Evolutionary conservation across 2,113 vertebrate species (phyloP), one percentile per base, ranked within the genome.

Genomic region (Andinoacara biseriatus): DNA sequence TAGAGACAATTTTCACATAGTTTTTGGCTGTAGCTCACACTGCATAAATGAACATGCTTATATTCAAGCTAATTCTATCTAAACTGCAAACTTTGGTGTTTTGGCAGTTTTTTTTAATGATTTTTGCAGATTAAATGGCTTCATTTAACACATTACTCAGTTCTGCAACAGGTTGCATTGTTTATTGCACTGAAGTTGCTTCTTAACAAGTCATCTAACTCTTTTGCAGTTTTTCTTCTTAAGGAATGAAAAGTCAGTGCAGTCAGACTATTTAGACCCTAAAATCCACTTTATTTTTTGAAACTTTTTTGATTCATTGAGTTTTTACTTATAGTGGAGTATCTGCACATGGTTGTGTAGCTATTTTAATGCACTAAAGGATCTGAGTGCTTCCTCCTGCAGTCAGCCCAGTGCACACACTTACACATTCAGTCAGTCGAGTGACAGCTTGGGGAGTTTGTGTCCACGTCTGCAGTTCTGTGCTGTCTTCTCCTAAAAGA

Each of bases 381-480:
- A 56, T 72, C 24, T 18, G 46, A 75, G 80, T 43, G 15, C 22
- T 10, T 65, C 49, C 11, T 54, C 62, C 46, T 58, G 11, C 35
- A 62, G 38, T 26, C 49, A 76, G 33, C 40, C 40, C 40, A 59
- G 29, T 56, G 2, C 74, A 58, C 40, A 61, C 58, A 31, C 29
- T 58, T 58, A 24, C 18, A 74, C 26, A 11, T 76, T 52, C 35
- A 84, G 52, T 17, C 40, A 67, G 46, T 58, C 5, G 38, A 76
- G 54, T 78, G 46, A 57, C 52, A 60, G 54, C 31, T 56, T 11
- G 6, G 58, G 20, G 29, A 76, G 81, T 74, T 56, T 80, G 72
- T 85, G 86, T 90, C 77, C 78, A 87, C 58, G 77, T 89, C 82
- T 89, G 72, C 72, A 85, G n/a, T 67, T 79, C 60, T 38, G 13